phyloP scores from a whole-genome alignment of 2,797 vertebrate species.

The Artibeus lituratus region DNA sequence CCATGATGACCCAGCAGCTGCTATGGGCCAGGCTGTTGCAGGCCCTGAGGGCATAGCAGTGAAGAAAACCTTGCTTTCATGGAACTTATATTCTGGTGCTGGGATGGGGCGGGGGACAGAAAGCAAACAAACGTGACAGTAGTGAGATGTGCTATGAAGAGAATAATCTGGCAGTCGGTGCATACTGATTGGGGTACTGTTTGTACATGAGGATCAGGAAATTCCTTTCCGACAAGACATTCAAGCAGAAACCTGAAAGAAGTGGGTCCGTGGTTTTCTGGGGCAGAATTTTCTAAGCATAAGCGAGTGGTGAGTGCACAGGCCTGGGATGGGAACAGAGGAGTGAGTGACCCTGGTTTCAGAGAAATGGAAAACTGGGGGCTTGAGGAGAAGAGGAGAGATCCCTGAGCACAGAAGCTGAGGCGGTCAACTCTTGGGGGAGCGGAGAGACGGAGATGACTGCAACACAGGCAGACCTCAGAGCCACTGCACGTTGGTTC shows the following conservation, averaged over 20 bases:
- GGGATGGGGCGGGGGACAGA: not conserved
- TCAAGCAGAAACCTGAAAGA: not conserved
- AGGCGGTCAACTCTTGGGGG: not conserved
- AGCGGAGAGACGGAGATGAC: rapidly evolving
- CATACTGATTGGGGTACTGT: not conserved
- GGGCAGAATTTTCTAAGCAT: not conserved
- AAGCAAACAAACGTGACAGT: not conserved
- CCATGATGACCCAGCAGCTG: not conserved
- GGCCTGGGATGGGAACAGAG: not conserved
- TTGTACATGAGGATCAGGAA: not conserved
- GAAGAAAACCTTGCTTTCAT: not conserved
- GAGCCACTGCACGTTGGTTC: not conserved
- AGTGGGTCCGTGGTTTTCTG: not conserved
- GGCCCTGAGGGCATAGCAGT: not conserved
- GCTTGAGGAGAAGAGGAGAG: not conserved
- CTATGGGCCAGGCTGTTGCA: not conserved
- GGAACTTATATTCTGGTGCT: not conserved
- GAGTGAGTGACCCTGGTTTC: not conserved
- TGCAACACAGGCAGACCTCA: not conserved
- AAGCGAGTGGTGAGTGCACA: not conserved
- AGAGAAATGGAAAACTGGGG: not conserved
- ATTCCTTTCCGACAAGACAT: not conserved
- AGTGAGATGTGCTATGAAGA: not conserved
- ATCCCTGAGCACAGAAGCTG: not conserved
- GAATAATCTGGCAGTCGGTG: not conserved